Conservation (phyloP, 2,113 vertebrate species). For the Ictalurus punctatus region DNA sequence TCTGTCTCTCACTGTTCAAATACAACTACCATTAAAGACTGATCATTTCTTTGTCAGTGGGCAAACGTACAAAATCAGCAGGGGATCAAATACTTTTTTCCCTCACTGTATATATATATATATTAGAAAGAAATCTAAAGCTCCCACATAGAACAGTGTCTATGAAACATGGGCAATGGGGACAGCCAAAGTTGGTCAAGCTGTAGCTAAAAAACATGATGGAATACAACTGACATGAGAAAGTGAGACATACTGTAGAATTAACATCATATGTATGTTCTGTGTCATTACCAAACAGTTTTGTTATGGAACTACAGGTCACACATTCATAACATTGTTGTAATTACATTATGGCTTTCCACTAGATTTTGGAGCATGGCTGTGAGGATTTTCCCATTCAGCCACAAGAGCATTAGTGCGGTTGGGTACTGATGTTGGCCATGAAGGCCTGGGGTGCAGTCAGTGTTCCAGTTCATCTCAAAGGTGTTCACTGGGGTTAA, state of each 20-base stretch:
- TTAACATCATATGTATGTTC: not conserved
- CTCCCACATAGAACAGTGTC: not conserved
- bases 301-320: not conserved
- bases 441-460: not conserved
- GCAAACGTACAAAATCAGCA: no score
- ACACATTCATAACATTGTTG: not conserved
- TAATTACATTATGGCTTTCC: not conserved
- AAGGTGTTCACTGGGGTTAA: not conserved
- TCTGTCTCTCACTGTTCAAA: no score
- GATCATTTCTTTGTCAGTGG: no score
- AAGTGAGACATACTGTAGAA: not conserved
- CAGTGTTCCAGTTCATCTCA: not conserved
- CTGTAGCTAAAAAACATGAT: not conserved
- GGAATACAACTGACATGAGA: not conserved
- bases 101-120: not conserved
- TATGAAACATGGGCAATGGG: not conserved
- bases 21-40: no score
- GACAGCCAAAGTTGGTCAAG: not conserved
- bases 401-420: not conserved
- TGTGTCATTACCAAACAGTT: not conserved
- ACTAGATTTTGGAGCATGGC: not conserved
- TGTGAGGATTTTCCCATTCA: not conserved
- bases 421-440: not conserved
- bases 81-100: no score
- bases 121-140: not conserved